Percentiles rank a stretch among this genome's conserved stretches.
phyloP scores from a whole-genome alignment of 2,888 invertebrate species.

The Galeruca laticollis region DNA sequence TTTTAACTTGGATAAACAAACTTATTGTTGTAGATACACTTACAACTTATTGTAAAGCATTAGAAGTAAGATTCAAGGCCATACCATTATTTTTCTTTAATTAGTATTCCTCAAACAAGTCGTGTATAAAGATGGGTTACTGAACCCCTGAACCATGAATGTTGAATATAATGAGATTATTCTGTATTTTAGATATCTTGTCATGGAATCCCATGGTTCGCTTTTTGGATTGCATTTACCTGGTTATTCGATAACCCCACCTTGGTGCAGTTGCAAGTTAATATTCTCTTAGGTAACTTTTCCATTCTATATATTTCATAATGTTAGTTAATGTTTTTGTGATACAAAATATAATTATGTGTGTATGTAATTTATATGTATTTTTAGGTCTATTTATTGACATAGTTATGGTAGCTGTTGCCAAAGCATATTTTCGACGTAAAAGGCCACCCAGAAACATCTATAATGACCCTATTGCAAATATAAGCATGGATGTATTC shows the following conservation, averaged over 20 bases:
- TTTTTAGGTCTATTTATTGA: constrained; percentile 82
- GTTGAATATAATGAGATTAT: neutral
- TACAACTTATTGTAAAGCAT: constrained; percentile 70
- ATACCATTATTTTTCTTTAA: neutral
- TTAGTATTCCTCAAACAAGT: neutral
- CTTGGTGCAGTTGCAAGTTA: constrained; percentile 85
- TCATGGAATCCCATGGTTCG: constrained; percentile 90
- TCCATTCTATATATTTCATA: neutral
- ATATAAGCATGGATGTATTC: constrained; percentile 88
- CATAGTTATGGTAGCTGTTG: constrained; percentile 78
- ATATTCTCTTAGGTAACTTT: constrained; percentile 82
- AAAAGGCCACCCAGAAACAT: constrained; percentile 76
- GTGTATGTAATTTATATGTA: constrained; percentile 5
- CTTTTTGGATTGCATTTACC: constrained; percentile 80
- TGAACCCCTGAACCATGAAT: too few relatives aligned
- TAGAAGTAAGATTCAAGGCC: constrained; percentile 68
- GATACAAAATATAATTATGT: neutral
- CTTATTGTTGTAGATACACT: constrained; percentile 69
- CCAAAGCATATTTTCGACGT: constrained; percentile 84
- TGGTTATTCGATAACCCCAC: constrained; percentile 79
- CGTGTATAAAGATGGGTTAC: too few relatives aligned
- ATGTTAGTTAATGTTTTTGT: neutral
- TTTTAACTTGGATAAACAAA: constrained; percentile 68
- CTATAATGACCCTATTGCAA: constrained; percentile 73
- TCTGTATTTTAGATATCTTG: constrained; percentile 76